Conservation (phyloP, 2,797 vertebrate genomes). For the Distichodus sexfasciatus region DNA sequence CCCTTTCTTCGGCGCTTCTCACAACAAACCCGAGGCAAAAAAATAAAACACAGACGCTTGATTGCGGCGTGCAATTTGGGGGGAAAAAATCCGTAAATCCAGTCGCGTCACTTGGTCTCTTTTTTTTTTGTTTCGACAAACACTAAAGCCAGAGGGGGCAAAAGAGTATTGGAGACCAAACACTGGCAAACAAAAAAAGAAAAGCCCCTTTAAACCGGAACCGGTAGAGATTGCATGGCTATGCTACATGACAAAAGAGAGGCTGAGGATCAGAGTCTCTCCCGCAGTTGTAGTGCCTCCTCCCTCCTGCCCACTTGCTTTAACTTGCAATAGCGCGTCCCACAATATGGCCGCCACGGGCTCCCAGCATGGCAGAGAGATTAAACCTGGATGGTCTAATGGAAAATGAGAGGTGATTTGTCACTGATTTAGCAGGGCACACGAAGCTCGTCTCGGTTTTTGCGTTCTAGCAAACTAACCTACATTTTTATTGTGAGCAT, state of each 20-base stretch:
- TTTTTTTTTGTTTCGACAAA: neutral
- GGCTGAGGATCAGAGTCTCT: conserved; percentile 62
- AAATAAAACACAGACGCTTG: neutral
- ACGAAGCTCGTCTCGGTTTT: neutral
- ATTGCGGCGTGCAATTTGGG: conserved; percentile 1
- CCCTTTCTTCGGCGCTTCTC: conserved; percentile 40
- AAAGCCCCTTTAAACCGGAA: conserved; percentile 48
- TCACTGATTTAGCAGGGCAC: neutral
- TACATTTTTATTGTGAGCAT: neutral
- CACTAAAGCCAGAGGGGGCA: conserved; percentile 24
- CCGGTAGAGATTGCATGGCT: conserved; percentile 57
- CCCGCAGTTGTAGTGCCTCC: conserved; percentile 44
- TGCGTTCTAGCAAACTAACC: neutral
- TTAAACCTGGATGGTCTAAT: neutral
- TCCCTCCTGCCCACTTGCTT: conserved; percentile 16
- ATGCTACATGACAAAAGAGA: conserved; percentile 72
- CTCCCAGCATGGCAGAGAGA: conserved; percentile 6
- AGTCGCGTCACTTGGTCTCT: conserved; percentile 27
- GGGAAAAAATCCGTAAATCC: conserved; percentile 37
- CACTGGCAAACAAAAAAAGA: conserved; percentile 41
- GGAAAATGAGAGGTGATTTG: neutral
- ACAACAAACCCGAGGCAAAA: neutral
- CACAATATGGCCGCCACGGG: conserved; percentile 52
- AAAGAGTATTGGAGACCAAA: conserved; percentile 51
- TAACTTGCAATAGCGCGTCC: conserved; percentile 42